Conservation (phyloP, 2,888 invertebrate species). For the Stegana nigrithorax region DNA sequence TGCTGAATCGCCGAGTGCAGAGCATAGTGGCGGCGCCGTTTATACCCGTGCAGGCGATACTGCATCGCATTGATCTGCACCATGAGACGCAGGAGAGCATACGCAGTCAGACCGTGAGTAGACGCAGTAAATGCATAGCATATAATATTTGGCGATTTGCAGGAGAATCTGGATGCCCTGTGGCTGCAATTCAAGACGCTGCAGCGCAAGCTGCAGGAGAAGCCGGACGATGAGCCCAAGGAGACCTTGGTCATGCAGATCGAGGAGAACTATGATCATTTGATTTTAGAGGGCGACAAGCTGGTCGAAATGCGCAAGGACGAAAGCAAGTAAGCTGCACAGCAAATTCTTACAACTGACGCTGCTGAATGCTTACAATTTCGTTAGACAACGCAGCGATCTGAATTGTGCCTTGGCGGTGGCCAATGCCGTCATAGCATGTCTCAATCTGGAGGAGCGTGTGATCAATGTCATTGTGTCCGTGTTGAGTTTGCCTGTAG, state of each 20-base stretch:
- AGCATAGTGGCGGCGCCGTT: slow-evolving; percentile 53
- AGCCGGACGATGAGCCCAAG: slow-evolving; percentile 62
- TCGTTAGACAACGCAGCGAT: slow-evolving; percentile 56
- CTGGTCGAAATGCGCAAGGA: slow-evolving; percentile 61
- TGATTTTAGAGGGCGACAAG: slow-evolving; percentile 66
- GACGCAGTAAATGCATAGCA: not conserved
- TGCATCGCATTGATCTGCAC: slow-evolving; percentile 62
- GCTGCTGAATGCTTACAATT: not conserved
- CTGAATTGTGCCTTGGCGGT: slow-evolving; percentile 63
- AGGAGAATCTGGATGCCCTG: slow-evolving; percentile 61
- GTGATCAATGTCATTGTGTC: slow-evolving; percentile 57
- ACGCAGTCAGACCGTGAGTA: slow-evolving; percentile 59
- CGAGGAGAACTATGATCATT: slow-evolving; percentile 66
- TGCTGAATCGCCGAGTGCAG: slow-evolving; percentile 46
- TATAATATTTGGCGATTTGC: not conserved
- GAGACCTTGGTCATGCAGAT: slow-evolving; percentile 66
- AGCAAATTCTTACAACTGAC: not conserved
- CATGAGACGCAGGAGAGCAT: slow-evolving; percentile 64
- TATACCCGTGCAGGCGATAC: slow-evolving; percentile 59
- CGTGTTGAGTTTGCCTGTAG: slow-evolving; percentile 59
- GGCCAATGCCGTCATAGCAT: slow-evolving; percentile 58
- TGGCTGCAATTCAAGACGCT: slow-evolving; percentile 67
- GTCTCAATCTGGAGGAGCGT: slow-evolving; percentile 61
- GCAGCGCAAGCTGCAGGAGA: slow-evolving; percentile 64
- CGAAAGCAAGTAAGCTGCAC: slow-evolving; percentile 55